These are phyloP conservation scores for Hippoglossus stenolepis DNA, from an alignment of 2,113 vertebrate genomes.

Conservation along the genomic window DNA sequence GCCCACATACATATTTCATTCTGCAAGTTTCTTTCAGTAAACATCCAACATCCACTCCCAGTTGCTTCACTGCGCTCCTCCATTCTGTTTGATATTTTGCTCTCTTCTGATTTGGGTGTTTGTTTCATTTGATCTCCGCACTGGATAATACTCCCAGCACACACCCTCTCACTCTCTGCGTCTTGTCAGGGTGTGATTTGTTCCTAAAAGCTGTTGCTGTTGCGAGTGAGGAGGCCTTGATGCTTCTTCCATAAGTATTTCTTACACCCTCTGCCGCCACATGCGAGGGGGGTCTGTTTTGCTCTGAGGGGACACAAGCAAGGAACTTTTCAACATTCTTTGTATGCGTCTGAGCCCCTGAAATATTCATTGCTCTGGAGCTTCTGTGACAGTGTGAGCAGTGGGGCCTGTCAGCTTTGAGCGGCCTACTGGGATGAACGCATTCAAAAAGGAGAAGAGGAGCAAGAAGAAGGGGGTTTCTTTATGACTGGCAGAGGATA, in stretches of 20 bases:
- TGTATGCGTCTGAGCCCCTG: slow-evolving; percentile 69
- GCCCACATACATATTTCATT: slow-evolving; percentile 68
- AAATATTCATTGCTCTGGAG: slow-evolving; percentile 79
- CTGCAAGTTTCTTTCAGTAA: slow-evolving; percentile 65
- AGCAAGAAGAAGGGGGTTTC: slow-evolving; percentile 62
- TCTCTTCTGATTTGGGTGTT: slow-evolving; percentile 76
- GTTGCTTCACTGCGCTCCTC: slow-evolving; percentile 61
- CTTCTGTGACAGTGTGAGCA: slow-evolving; percentile 71
- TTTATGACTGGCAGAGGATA: slow-evolving; percentile 63
- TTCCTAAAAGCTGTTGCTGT: slow-evolving; percentile 65
- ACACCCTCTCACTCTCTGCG: slow-evolving; percentile 26
- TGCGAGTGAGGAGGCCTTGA: slow-evolving; percentile 55
- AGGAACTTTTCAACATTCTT: slow-evolving; percentile 76
- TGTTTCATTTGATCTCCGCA: slow-evolving; percentile 77
- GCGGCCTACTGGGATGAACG: slow-evolving; percentile 70
- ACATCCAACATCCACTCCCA: slow-evolving; percentile 71
- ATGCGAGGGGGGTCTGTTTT: slow-evolving; percentile 65
- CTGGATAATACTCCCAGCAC: slow-evolving; percentile 58
- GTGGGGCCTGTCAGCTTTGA: slow-evolving; percentile 77
- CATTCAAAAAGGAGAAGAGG: slow-evolving; percentile 66
- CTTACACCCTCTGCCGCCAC: slow-evolving; percentile 52
- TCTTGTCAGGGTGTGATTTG: slow-evolving; percentile 65
- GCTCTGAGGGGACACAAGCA: slow-evolving; percentile 62
- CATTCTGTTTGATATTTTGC: slow-evolving; percentile 76
- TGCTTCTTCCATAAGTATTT: slow-evolving; percentile 54